Percentiles rank a stretch among this genome's conserved stretches.
Conservation (phyloP, 1,140 invertebrate genomes). For the Ostrea edulis region DNA sequence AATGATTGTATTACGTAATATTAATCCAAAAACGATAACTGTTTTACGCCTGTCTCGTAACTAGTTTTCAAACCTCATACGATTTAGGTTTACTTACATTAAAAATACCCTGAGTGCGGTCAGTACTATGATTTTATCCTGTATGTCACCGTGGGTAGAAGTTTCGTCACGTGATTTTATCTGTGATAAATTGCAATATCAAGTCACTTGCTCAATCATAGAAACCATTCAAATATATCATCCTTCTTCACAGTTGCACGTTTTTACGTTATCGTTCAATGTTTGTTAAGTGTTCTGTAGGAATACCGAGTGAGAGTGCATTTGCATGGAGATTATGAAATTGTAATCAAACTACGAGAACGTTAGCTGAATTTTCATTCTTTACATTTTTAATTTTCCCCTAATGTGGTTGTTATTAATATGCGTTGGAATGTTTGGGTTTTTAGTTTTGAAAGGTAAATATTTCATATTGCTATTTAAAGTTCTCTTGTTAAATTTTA, state of each 20-base stretch:
- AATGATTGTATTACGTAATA: no score
- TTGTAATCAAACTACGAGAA: neutral
- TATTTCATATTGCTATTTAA: neutral
- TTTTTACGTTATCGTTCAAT: neutral
- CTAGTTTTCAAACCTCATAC: no score
- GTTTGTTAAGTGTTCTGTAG: neutral
- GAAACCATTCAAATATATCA: neutral
- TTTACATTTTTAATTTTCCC: neutral
- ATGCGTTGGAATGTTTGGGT: neutral
- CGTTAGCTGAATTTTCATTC: neutral
- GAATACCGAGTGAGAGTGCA: neutral
- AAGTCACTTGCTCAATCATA: neutral
- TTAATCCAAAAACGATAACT: no score
- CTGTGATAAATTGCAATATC: constrained; percentile 6
- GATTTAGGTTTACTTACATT: no score
- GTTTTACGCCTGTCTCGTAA: no score
- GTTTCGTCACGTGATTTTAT: neutral
- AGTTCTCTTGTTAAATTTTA: no score
- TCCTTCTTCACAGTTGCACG: neutral
- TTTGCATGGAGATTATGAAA: neutral
- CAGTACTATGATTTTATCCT: neutral
- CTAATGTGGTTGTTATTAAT: neutral
- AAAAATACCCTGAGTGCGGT: no score
- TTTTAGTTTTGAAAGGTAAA: neutral
- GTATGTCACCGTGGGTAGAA: neutral